phyloP scores from a whole-genome alignment of 2,797 vertebrate genomes.

The Masticophis lateralis region DNA sequence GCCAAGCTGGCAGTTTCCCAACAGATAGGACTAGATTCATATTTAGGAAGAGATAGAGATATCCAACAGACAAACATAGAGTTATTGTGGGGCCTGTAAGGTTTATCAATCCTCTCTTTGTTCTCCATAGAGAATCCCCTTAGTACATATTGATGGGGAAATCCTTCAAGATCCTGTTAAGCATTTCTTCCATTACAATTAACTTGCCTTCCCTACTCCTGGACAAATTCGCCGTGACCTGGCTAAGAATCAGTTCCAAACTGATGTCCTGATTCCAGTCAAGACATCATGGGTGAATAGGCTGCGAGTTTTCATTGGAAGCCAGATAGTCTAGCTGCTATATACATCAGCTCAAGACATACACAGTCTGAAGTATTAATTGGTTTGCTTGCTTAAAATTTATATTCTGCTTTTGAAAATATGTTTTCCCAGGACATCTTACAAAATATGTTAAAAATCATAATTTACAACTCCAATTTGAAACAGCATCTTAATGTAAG shows the following conservation, averaged over 20 bases:
- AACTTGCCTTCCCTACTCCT: neutral
- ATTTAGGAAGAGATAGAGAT: neutral
- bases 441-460: neutral
- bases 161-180: neutral
- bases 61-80: neutral
- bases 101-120: neutral
- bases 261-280: neutral
- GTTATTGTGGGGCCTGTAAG: neutral
- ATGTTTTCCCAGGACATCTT: neutral
- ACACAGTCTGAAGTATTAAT: neutral
- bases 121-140: neutral
- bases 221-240: neutral
- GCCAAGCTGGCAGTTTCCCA: neutral
- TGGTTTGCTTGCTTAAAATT: neutral
- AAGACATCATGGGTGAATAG: neutral
- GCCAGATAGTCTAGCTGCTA: neutral
- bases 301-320: neutral
- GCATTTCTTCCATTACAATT: neutral
- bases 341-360: neutral
- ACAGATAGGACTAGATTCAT: neutral
- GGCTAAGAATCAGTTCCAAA: neutral
- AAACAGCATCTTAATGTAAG: neutral
- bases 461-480: neutral
- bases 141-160: neutral
- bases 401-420: neutral